Evolutionary conservation across 2,113 vertebrate species (phyloP).

Genomic region (Phrynosoma blainvillii): DNA sequence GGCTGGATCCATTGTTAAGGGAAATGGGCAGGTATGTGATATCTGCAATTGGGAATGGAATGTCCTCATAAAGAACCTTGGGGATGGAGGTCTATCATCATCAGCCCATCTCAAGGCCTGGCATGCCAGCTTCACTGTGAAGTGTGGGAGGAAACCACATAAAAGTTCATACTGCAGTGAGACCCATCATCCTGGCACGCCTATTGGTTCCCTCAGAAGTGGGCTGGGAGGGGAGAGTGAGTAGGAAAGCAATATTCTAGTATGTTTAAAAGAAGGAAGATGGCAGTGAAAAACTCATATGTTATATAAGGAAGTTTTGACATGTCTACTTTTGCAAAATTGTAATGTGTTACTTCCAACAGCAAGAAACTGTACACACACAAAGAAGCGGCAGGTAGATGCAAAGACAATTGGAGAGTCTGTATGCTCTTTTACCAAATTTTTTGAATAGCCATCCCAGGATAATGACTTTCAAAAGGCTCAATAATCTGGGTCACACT

Average conservation of each 20-base stretch:
- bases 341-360: background rate
- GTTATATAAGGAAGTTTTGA: background rate
- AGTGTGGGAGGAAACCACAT: too few relatives aligned
- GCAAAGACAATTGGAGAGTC: background rate
- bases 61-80: too few relatives aligned
- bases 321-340: background rate
- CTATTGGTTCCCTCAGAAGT: background rate
- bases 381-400: background rate
- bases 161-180: too few relatives aligned
- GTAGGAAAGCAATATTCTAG: background rate
- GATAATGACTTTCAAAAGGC: background rate
- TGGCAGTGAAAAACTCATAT: background rate
- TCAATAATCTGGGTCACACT: constrained; percentile 25
- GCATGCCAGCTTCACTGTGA: too few relatives aligned
- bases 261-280: background rate
- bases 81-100: too few relatives aligned
- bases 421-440: constrained; percentile 2
- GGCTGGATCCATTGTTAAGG: background rate
- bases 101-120: too few relatives aligned
- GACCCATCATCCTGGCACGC: too few relatives aligned
- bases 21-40: too few relatives aligned
- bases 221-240: background rate
- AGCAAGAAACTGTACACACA: background rate
- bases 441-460: background rate
- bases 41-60: too few relatives aligned